These are phyloP conservation scores for Aphis craccivora DNA, from an alignment of 1,140 invertebrate species.

Conservation along the genomic window DNA sequence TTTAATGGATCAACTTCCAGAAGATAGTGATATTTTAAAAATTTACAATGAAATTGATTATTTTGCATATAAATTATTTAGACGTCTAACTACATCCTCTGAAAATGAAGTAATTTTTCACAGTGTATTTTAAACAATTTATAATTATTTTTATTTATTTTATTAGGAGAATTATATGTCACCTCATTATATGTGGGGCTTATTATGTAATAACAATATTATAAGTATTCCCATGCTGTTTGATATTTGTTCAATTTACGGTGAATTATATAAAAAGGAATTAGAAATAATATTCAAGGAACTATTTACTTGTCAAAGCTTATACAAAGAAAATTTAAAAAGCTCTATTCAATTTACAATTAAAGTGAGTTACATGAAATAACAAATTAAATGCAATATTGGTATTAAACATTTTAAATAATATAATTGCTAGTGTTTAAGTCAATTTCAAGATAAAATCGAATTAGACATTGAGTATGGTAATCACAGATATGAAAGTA, in stretches of 20 bases:
- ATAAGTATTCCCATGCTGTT: slow-evolving; percentile 39
- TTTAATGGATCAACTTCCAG: slow-evolving; percentile 33
- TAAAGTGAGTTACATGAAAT: slow-evolving; percentile 31
- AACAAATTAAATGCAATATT: not conserved
- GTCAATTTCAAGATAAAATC: slow-evolving; percentile 50
- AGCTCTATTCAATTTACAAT: slow-evolving; percentile 18
- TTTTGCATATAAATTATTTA: slow-evolving; percentile 40
- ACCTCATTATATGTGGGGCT: not conserved
- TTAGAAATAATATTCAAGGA: slow-evolving; percentile 21
- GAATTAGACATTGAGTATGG: slow-evolving; percentile 41
- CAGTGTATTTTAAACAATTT: not conserved
- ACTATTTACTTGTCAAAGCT: slow-evolving; percentile 30
- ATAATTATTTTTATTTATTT: slow-evolving; percentile 1
- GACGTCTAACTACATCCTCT: not conserved
- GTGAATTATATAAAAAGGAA: slow-evolving; percentile 26
- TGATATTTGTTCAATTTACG: slow-evolving; percentile 39
- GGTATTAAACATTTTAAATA: not conserved
- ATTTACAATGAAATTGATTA: slow-evolving; percentile 41
- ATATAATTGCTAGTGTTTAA: slow-evolving; percentile 30
- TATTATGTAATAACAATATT: slow-evolving; percentile 35
- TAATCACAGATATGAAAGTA: not conserved
- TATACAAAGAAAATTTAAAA: slow-evolving; percentile 43
- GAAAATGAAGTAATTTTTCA: slow-evolving; percentile 37
- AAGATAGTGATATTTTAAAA: slow-evolving; percentile 1
- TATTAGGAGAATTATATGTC: slow-evolving; percentile 33